Evolutionary conservation across 1,140 invertebrate species (phyloP), one percentile per base, ranked within the genome.

Genomic region (Trichonephila inaurata): DNA sequence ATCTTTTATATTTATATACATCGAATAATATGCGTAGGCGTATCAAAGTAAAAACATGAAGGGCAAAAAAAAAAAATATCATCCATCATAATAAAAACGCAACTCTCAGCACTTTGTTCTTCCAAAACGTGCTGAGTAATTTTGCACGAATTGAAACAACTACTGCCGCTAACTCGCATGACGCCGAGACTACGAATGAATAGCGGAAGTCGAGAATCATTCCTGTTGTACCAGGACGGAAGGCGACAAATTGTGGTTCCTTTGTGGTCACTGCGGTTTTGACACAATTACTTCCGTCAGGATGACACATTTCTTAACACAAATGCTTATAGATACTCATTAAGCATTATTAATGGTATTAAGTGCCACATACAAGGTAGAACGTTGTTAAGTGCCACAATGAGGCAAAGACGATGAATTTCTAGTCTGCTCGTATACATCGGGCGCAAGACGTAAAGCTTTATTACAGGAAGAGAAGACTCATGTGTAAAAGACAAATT

Each of bases 241-340:
- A 72, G 28, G 24, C 69, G 24, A 66, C 64, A 24, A 66, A 66
- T 72, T 33, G 69, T 72, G 69, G 69, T 72, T 72, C 69, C 28
- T 72, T 72, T 72, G 69, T 33, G 69, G 69, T 33, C 24, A 72
- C 10, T 72, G 69, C 28, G 69, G 69, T 72, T 72, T 72, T 72
- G 28, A 16, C 69, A 72, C 69, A 72, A 72, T 72, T 72, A 24
- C 28, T 72, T 72, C 69, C 69, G 69, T 18, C 69, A 2, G 16
- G 69, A 33, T 72, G 69, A 72, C 69, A 33, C 69, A 72, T 72
- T 72, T 28, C 69, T 72, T 18, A 33, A 72, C 69, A 24, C 24
- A 16, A 28, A 16, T 72, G 69, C 24, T 72, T 72, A 72, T 33
- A 72, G n/a, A 3, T 24, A 72, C 24, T 72, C n/a, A 66, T 66